Conservation (phyloP, 2,888 invertebrate genomes). For the Mayetiola destructor region DNA sequence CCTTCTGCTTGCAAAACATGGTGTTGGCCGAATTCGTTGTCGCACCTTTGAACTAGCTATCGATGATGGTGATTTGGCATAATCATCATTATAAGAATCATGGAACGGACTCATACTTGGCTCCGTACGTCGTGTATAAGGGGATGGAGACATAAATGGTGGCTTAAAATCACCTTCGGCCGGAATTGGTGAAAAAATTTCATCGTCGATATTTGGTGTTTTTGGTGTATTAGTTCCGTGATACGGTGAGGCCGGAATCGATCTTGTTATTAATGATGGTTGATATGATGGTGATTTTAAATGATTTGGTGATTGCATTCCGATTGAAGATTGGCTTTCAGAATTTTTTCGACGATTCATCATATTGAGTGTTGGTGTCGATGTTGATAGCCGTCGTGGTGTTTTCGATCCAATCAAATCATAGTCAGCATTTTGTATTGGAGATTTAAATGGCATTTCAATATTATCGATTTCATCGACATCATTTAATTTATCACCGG, state of each 20-base stretch:
- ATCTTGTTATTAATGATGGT: neutral
- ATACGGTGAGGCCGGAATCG: neutral
- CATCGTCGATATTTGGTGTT: neutral
- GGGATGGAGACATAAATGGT: neutral
- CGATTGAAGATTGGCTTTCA: neutral
- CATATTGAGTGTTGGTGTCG: neutral
- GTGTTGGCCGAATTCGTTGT: slow-evolving; percentile 51
- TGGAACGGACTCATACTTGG: slow-evolving; percentile 1
- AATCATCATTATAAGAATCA: slow-evolving; percentile 14
- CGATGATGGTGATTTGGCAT: slow-evolving; percentile 35
- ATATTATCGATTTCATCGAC: neutral
- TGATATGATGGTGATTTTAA: slow-evolving; percentile 8
- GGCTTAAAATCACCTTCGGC: slow-evolving; percentile 5
- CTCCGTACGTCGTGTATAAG: slow-evolving; percentile 24
- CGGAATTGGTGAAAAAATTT: neutral
- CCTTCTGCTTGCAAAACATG: slow-evolving; percentile 46
- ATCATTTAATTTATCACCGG: no score
- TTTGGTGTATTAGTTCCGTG: neutral
- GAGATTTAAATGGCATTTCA: neutral
- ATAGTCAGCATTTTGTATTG: neutral
- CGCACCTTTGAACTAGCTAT: slow-evolving; percentile 41
- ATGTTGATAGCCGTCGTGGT: neutral
- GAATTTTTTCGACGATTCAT: neutral
- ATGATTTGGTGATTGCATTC: neutral
- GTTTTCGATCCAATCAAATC: no score